A percentile compares a stretch with the other conserved stretches of the same genome.
Conservation (phyloP, 2,888 invertebrate species). For the Suillia variegata region DNA sequence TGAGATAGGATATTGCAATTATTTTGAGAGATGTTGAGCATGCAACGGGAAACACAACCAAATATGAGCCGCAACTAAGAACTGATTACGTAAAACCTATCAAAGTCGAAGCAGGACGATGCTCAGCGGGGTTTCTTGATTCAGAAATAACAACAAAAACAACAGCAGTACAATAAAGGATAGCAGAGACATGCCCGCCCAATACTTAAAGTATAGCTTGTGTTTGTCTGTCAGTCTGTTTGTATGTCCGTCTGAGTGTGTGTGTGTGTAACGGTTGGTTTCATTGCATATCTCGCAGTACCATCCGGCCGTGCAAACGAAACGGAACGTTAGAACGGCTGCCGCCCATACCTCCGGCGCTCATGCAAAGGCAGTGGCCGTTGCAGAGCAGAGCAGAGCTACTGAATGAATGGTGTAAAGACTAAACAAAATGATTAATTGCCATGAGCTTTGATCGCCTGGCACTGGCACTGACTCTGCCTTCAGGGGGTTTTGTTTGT, state of each 20-base stretch:
- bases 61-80: conserved; percentile 21
- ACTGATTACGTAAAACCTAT: conserved; percentile 33
- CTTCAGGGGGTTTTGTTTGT: conserved; percentile 10
- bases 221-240: no score
- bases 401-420: conserved; percentile 56
- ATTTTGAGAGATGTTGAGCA: no score
- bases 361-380: background rate
- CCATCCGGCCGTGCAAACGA: conserved; percentile 10
- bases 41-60: background rate
- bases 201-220: background rate
- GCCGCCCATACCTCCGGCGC: background rate
- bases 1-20: background rate
- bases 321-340: no score
- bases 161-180: background rate
- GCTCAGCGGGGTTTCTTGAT: conserved; percentile 6
- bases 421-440: conserved; percentile 62
- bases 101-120: conserved; percentile 29
- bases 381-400: conserved; percentile 14
- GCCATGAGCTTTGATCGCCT: conserved; percentile 61
- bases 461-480: conserved; percentile 27
- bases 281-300: conserved; percentile 24
- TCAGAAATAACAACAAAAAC: background rate
- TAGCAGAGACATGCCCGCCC: background rate
- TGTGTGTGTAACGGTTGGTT: no score
- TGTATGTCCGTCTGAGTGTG: no score